These are phyloP conservation scores for Scomberomorus guttatus DNA, from an alignment of 2,797 vertebrate species.

Conservation along the genomic window DNA sequence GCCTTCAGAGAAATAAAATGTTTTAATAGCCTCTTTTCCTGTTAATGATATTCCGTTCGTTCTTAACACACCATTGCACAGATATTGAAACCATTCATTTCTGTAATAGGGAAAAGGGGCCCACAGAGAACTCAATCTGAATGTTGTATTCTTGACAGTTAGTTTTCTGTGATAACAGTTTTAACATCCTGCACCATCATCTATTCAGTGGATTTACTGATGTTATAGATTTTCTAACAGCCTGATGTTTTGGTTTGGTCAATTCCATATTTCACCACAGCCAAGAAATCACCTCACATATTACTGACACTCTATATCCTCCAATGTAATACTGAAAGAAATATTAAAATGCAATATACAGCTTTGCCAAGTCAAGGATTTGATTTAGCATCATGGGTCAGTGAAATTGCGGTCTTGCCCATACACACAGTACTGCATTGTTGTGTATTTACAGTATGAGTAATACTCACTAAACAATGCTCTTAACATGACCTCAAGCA, in stretches of 20 bases:
- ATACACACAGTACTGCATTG: not conserved
- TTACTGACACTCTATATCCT: conserved; percentile 5
- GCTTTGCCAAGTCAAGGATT: conserved; percentile 27
- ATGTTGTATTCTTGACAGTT: conserved; percentile 75
- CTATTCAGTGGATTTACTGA: conserved; percentile 45
- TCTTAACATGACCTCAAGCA: conserved; percentile 25
- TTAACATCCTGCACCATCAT: conserved; percentile 49
- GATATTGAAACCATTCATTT: conserved; percentile 95
- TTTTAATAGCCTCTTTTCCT: conserved; percentile 90
- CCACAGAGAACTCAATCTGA: conserved; percentile 81
- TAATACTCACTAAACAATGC: conserved; percentile 12
- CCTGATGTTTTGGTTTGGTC: conserved; percentile 41
- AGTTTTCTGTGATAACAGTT: conserved; percentile 73
- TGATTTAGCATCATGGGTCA: conserved; percentile 37
- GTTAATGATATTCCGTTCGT: conserved; percentile 92
- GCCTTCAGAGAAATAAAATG: conserved; percentile 85
- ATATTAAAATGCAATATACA: conserved; percentile 13
- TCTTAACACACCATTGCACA: conserved; percentile 93
- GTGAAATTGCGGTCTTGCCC: conserved; percentile 10
- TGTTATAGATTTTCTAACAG: conserved; percentile 45
- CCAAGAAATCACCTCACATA: conserved; percentile 9
- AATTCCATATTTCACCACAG: conserved; percentile 33
- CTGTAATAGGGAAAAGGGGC: conserved; percentile 87
- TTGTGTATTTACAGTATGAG: conserved; percentile 28
- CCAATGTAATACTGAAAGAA: not conserved